A percentile compares a stretch with the other conserved stretches of the same genome.
Conservation (phyloP, 2,113 vertebrate species). For the Carassius carassius region DNA sequence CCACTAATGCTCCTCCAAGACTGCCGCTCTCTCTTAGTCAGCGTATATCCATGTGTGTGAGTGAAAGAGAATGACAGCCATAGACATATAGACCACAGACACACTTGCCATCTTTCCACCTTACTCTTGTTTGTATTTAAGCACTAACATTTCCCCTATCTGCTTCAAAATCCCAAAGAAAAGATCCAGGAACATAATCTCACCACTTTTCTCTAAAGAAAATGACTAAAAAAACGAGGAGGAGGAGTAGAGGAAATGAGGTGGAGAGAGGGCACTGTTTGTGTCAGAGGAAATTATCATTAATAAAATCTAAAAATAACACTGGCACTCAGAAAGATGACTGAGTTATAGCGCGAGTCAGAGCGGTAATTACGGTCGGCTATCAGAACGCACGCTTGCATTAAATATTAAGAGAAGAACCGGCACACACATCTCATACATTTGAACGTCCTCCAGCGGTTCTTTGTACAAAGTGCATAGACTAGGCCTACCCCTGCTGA, state of each 20-base stretch:
- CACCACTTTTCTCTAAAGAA: slow-evolving; percentile 25
- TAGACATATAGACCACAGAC: slow-evolving; percentile 58
- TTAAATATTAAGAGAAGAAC: slow-evolving; percentile 78
- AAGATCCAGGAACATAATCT: slow-evolving; percentile 25
- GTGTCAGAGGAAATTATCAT: slow-evolving; percentile 65
- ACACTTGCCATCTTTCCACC: not conserved
- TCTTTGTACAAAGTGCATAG: not conserved
- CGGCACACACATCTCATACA: slow-evolving; percentile 56
- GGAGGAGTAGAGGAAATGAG: slow-evolving; percentile 22
- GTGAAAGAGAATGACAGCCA: slow-evolving; percentile 35
- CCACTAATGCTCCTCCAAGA: slow-evolving; percentile 67
- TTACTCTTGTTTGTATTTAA: not conserved
- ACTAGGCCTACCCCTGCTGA: slow-evolving; percentile 28
- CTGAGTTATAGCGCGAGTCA: slow-evolving; percentile 66
- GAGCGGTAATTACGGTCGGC: slow-evolving; percentile 71
- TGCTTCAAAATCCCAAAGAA: slow-evolving; percentile 31
- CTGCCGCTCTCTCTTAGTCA: slow-evolving; percentile 49
- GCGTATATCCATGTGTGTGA: not conserved
- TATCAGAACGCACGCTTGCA: slow-evolving; percentile 71
- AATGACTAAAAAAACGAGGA: slow-evolving; percentile 5
- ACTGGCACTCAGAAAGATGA: slow-evolving; percentile 61
- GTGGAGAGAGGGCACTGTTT: slow-evolving; percentile 55
- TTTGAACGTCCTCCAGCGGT: slow-evolving; percentile 60
- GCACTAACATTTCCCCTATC: not conserved
- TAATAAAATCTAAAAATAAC: slow-evolving; percentile 78